Base-by-base conservation (phyloP, 2,888 invertebrate species). In the Macroteleia sp. region DNA sequence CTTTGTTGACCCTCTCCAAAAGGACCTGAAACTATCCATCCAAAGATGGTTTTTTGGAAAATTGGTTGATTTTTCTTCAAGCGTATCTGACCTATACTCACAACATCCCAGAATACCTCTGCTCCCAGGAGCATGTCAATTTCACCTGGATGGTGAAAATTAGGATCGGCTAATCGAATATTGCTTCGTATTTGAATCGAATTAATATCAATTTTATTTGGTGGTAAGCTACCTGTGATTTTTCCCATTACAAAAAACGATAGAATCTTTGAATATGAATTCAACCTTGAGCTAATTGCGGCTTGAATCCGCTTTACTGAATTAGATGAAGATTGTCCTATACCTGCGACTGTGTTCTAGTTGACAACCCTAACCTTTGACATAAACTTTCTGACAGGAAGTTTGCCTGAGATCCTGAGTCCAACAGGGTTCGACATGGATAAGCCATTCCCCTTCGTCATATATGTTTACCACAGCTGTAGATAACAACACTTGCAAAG, bases 101-200 rank as follows among this genome's bases (percentile, higher is more conserved):
- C 80, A 3, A 80, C 39, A 1, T 67, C 20, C 41, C 62, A 81
- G 10, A 78, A 81, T 28, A 75, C 28, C 5, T 66, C 71, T 6
- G 81, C 82, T 14, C 79, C 81, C 19, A 83, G 17, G 12, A 82
- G 41, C 30, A 82, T 22, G 34, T 82, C 80, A 5, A 83, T 50
- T 10, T 42, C 32, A 32, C 66, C 73, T 34, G 79, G 41, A 16
- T 30, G 3, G 22, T 74, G 41, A 36, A 66, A 80, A 2, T 34
- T 25, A 41, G 78, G 77, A 52, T 81, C 80, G 8, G 81, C 81
- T 1, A 81, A 50, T 22, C 12, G 61, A 54, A 81, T 48, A 57
- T 79, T 66, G 16, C 54, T 22, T 1, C 74, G 74, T 50, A 80
- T 69, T 28, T 25, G 9, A 12, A 77, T 48, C 0, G 16, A 16